phyloP scores from a whole-genome alignment of 2,113 vertebrate species.

The Gnathonemus echidnorhynchus region DNA sequence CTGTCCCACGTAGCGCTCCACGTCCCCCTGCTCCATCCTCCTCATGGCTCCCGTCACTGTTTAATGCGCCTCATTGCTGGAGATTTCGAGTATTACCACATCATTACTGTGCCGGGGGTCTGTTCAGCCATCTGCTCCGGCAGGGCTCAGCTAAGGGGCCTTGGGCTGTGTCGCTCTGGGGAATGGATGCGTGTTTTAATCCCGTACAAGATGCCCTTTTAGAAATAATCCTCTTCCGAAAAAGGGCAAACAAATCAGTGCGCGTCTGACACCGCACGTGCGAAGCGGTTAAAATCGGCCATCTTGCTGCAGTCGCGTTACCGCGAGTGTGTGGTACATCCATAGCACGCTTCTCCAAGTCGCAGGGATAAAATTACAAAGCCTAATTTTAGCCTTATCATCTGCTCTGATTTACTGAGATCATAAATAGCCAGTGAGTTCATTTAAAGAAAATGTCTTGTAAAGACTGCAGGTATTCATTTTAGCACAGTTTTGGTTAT shows the following conservation, averaged over 20 bases:
- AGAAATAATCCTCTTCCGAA: slow-evolving; percentile 1
- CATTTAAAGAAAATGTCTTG: neutral
- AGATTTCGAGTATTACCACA: neutral
- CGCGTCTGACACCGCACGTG: neutral
- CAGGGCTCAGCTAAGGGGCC: slow-evolving; percentile 2
- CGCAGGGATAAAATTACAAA: neutral
- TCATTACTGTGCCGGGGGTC: neutral
- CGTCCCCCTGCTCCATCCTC: neutral
- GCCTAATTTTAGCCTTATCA: neutral
- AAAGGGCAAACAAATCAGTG: neutral
- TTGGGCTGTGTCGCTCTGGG: neutral
- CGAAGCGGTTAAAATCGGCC: neutral
- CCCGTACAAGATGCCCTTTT: slow-evolving; percentile 1
- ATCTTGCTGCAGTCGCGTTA: neutral
- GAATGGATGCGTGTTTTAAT: slow-evolving; percentile 4
- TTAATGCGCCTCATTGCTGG: neutral
- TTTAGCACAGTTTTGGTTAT: neutral
- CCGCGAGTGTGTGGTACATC: neutral
- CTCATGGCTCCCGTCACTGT: neutral
- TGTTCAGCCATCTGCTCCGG: slow-evolving; percentile 5
- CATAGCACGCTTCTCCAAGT: neutral
- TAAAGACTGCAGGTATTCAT: neutral
- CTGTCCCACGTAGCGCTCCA: neutral
- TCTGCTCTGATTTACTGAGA: slow-evolving; percentile 5
- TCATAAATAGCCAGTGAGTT: neutral